Percentiles rank a stretch among this genome's conserved stretches.
These are phyloP conservation scores for Anastatus disparis DNA, from an alignment of 1,140 invertebrate genomes.

Conservation along the genomic window DNA sequence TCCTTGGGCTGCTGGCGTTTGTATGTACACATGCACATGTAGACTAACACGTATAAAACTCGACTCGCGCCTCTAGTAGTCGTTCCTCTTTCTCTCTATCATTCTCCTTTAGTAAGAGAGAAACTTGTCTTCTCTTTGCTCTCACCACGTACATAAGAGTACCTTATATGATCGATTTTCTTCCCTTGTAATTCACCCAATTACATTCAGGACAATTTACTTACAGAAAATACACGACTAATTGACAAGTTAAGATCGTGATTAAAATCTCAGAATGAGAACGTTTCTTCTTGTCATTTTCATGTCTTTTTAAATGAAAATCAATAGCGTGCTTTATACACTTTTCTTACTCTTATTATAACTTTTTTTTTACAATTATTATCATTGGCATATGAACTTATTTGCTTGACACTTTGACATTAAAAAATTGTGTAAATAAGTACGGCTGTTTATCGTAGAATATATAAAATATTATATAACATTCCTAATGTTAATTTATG, in stretches of 20 bases:
- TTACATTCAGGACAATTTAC: constrained; percentile 20
- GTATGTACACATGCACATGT: too few species aligned
- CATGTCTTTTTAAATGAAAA: too few species aligned
- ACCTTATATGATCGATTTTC: constrained; percentile 9
- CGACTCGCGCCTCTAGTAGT: constrained; percentile 8
- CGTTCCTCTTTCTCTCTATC: neutral
- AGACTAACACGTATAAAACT: too few species aligned
- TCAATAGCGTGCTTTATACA: too few species aligned
- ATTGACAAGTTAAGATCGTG: constrained; percentile 9
- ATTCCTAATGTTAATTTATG: constrained; percentile 17
- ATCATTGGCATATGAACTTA: too few species aligned
- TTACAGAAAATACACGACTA: neutral
- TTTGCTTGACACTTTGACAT: too few species aligned
- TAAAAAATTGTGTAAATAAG: neutral
- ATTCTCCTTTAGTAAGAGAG: neutral
- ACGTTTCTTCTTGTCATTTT: too few species aligned
- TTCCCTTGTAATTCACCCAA: constrained; percentile 22
- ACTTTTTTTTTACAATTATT: too few species aligned
- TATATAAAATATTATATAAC: constrained; percentile 22
- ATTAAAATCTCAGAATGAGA: constrained; percentile 16
- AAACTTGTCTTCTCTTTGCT: too few species aligned
- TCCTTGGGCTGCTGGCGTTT: constrained; percentile 16
- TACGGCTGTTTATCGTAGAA: neutral
- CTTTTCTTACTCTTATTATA: too few species aligned
- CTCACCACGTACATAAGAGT: too few species aligned